These are phyloP conservation scores for Eretmochelys imbricata DNA, from an alignment of 2,113 vertebrate genomes.

Conservation along the genomic window DNA sequence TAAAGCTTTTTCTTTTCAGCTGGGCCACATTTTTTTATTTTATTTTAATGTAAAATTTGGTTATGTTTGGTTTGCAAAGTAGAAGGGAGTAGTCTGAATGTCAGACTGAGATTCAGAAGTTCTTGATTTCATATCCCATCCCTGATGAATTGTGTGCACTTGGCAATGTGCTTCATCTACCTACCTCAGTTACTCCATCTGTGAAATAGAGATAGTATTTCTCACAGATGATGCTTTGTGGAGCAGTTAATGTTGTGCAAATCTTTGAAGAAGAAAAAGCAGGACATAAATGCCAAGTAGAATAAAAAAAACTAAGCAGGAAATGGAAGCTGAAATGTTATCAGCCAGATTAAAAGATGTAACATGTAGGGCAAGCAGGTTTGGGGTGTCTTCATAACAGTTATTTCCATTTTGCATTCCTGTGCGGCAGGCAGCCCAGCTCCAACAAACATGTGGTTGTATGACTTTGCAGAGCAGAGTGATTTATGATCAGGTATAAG, in stretches of 20 bases:
- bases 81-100: neutral
- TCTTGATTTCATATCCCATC: neutral
- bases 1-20: neutral
- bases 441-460: slow-evolving; percentile 5
- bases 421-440: slow-evolving; percentile 32
- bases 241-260: slow-evolving; percentile 22
- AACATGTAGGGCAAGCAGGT: slow-evolving; percentile 40
- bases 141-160: neutral
- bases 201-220: neutral
- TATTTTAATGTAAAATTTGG: neutral
- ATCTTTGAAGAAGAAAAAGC: neutral
- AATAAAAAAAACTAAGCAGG: slow-evolving; percentile 12
- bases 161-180: neutral
- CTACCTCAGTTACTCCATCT: neutral
- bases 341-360: slow-evolving; percentile 48
- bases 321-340: neutral
- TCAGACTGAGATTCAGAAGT: neutral
- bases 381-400: slow-evolving; percentile 58
- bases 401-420: slow-evolving; percentile 48
- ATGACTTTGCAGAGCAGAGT: neutral
- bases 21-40: neutral
- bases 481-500: slow-evolving; percentile 45
- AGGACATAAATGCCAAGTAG: slow-evolving; percentile 1
- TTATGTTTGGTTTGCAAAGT: neutral
- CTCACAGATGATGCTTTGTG: neutral